Percentiles rank a stretch among this genome's conserved stretches.
These are phyloP conservation scores for Ormyrus labotus DNA, from an alignment of 2,888 invertebrate genomes.

Conservation along the genomic window DNA sequence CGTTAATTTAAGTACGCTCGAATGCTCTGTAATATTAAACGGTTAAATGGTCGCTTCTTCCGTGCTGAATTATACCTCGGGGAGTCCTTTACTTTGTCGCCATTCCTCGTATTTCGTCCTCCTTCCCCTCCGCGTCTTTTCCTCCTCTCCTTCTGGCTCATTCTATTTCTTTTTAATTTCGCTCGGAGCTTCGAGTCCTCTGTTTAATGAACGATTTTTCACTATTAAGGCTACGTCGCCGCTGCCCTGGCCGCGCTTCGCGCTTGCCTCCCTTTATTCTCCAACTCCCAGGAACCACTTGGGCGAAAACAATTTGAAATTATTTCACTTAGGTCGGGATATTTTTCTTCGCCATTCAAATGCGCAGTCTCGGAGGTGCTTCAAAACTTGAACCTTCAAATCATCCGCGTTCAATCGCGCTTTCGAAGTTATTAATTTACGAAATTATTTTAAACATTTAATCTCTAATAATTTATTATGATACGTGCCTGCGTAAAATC, in stretches of 20 bases:
- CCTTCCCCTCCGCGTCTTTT: slow-evolving; percentile 42
- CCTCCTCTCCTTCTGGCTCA: slow-evolving; percentile 10
- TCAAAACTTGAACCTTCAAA: too few relatives aligned
- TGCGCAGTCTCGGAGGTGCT: neutral
- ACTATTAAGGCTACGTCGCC: slow-evolving; percentile 37
- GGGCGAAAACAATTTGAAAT: slow-evolving; percentile 53
- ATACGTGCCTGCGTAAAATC: slow-evolving; percentile 22
- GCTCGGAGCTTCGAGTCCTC: slow-evolving; percentile 38
- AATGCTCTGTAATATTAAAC: slow-evolving; percentile 57
- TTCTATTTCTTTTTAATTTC: slow-evolving; percentile 54
- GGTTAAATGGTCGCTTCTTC: slow-evolving; percentile 60
- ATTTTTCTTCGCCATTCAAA: slow-evolving; percentile 32
- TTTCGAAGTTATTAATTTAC: too few relatives aligned
- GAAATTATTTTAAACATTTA: too few relatives aligned
- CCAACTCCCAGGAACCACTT: slow-evolving; percentile 12
- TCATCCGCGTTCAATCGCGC: too few relatives aligned
- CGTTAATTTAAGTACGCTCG: slow-evolving; percentile 61
- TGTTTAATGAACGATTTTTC: slow-evolving; percentile 56
- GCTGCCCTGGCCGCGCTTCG: too few relatives aligned
- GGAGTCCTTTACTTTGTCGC: slow-evolving; percentile 49
- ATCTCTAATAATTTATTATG: slow-evolving; percentile 2
- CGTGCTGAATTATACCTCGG: slow-evolving; percentile 55
- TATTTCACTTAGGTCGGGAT: slow-evolving; percentile 42
- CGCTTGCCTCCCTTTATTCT: slow-evolving; percentile 17
- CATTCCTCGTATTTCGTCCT: slow-evolving; percentile 45